A percentile compares a stretch with the other conserved stretches of the same genome.
Conservation (phyloP, 2,888 invertebrate species). For the Melanotus villosus region DNA sequence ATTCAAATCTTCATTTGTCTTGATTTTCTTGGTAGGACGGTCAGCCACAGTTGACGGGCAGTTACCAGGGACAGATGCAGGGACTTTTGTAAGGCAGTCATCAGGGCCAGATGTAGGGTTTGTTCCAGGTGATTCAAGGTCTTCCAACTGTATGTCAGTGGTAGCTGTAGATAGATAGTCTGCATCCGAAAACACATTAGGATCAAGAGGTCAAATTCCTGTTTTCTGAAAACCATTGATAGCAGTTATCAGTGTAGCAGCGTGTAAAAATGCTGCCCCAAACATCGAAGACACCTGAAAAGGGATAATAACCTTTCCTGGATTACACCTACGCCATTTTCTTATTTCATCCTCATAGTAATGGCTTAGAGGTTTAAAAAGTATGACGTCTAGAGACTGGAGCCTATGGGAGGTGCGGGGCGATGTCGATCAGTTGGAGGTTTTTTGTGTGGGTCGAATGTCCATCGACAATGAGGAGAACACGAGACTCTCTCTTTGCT, state of each 20-base stretch:
- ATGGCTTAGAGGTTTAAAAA: neutral
- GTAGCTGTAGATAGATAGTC: neutral
- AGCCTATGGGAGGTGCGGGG: conserved; percentile 51
- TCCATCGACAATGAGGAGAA: too few relatives aligned
- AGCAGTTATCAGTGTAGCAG: neutral
- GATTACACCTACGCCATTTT: conserved; percentile 13
- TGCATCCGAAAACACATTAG: neutral
- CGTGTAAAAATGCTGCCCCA: neutral
- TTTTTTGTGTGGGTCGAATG: too few relatives aligned
- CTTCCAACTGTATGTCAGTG: conserved; percentile 2
- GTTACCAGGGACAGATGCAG: too few relatives aligned
- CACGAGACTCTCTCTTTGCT: too few relatives aligned
- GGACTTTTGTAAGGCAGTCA: too few relatives aligned
- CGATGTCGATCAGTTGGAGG: too few relatives aligned
- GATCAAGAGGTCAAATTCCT: conserved; percentile 3
- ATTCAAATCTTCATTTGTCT: too few relatives aligned
- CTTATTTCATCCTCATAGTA: neutral
- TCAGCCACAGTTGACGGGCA: too few relatives aligned
- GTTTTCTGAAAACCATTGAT: conserved; percentile 10
- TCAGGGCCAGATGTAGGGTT: too few relatives aligned
- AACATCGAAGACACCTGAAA: conserved; percentile 5
- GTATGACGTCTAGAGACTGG: conserved; percentile 53
- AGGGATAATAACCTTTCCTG: conserved; percentile 16
- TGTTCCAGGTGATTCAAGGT: too few relatives aligned
- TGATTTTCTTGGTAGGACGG: too few relatives aligned